Conservation (phyloP, 2,888 invertebrate species). For the Clanis bilineata region DNA sequence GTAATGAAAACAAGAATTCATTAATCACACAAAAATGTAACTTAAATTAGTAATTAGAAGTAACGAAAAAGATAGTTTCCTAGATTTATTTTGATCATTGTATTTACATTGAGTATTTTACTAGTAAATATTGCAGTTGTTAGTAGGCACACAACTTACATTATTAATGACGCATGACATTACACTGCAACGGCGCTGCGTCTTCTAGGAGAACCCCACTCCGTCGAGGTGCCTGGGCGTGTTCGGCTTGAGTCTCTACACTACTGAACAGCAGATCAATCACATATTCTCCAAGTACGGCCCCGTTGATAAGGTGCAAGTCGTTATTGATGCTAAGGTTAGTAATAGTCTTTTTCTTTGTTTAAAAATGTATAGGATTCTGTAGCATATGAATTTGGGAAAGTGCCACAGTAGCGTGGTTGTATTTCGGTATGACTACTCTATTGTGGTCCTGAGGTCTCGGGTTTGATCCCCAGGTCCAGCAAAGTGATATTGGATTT, state of each 20-base stretch:
- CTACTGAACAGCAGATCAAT: constrained; percentile 94
- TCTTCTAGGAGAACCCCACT: constrained; percentile 89
- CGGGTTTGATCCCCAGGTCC: too few relatives aligned
- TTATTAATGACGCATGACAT: not conserved
- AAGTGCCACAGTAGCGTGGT: too few relatives aligned
- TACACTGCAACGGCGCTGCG: not conserved
- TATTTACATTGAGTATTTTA: too few relatives aligned
- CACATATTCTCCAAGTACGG: constrained; percentile 97
- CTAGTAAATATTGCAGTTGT: not conserved
- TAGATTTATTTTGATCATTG: too few relatives aligned
- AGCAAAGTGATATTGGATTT: too few relatives aligned
- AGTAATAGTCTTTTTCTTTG: constrained; percentile 28
- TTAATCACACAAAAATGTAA: too few relatives aligned
- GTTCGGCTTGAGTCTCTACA: constrained; percentile 96
- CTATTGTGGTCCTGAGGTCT: too few relatives aligned
- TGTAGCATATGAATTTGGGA: too few relatives aligned
- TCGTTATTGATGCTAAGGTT: constrained; percentile 98
- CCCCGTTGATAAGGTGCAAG: constrained; percentile 94
- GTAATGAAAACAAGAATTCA: too few relatives aligned
- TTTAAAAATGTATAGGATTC: constrained; percentile 1
- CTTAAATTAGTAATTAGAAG: too few relatives aligned
- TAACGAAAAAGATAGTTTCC: too few relatives aligned
- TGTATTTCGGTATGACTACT: too few relatives aligned
- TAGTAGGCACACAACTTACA: not conserved
- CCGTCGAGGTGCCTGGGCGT: constrained; percentile 96